These are phyloP conservation scores for Elephas maximus DNA, from an alignment of 2,113 vertebrate species.

Conservation along the genomic window DNA sequence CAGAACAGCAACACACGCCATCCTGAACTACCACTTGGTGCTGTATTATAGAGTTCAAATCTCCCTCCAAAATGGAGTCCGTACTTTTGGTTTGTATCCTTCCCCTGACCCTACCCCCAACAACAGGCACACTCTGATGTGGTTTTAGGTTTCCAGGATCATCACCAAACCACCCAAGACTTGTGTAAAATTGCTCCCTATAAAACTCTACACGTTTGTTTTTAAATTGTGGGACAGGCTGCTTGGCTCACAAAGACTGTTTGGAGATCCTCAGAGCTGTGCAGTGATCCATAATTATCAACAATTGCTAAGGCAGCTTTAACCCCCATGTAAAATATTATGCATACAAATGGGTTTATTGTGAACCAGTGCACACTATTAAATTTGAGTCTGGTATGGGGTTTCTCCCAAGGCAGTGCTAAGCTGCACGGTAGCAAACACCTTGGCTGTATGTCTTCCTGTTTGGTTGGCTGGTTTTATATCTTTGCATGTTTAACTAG, in stretches of 20 bases:
- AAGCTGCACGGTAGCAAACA: slow-evolving; percentile 54
- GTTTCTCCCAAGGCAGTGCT: slow-evolving; percentile 69
- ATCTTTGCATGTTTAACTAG: slow-evolving; percentile 65
- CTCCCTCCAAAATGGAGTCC: slow-evolving; percentile 42
- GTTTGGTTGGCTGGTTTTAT: slow-evolving; percentile 81
- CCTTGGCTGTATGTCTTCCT: slow-evolving; percentile 74
- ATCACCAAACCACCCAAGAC: slow-evolving; percentile 16
- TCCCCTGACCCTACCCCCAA: neutral
- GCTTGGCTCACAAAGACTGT: slow-evolving; percentile 65
- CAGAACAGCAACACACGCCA: neutral
- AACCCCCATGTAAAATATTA: slow-evolving; percentile 65
- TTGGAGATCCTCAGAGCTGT: slow-evolving; percentile 55
- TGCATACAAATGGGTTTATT: slow-evolving; percentile 79
- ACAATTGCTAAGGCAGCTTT: slow-evolving; percentile 61
- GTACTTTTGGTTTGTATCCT: neutral
- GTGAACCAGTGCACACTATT: slow-evolving; percentile 70
- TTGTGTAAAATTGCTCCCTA: slow-evolving; percentile 14
- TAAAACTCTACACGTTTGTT: slow-evolving; percentile 52
- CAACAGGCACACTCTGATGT: neutral
- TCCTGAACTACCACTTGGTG: fast-evolving
- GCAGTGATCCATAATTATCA: slow-evolving; percentile 68
- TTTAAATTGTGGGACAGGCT: slow-evolving; percentile 38
- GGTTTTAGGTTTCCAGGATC: slow-evolving; percentile 34
- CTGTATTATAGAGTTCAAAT: neutral
- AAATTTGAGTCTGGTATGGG: slow-evolving; percentile 57